Evolutionary conservation across 2,888 invertebrate genomes (phyloP), one percentile per base, ranked within the genome.

Genomic region (Leptinotarsa tumamoca): DNA sequence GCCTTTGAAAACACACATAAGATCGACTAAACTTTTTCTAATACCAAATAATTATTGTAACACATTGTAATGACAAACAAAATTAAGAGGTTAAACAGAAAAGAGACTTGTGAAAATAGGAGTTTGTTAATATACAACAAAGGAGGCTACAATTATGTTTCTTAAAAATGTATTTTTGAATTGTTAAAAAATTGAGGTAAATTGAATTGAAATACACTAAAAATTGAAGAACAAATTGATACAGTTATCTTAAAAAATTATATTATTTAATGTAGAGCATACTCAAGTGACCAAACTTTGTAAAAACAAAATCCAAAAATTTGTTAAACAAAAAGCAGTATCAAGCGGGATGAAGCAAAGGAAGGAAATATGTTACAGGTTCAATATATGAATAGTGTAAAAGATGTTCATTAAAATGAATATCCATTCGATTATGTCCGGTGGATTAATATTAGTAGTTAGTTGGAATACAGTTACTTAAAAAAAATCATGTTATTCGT

Each of bases 21-120:
- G 33, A 33, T 7, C 7, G 23, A 71, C 23, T 21, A 56, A 68
- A 3, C n/a, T 50, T 51, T 23, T 27, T 63, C 23, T 61, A 68
- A 50, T 49, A 72, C 50, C 10, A 43, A 75, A 58, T 49, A 54
- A 68, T 73, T 78, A 81, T 82, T 82, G 83, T 83, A 83, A 83
- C 81, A 83, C 82, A 72, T 77, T 81, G 81, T 82, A 83, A 83
- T 80, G 80, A 83, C 80, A 79, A 67, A 75, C 63, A 71, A 72
- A 67, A 75, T 23, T 13, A 0, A 61, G 13, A 23, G 27, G 15
- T 21, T 14, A 61, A 21, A 27, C 21, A 61, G 15, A 21, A 61
- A 27, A 15, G 21, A 23, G 43, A 13, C 43, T 10, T 43, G 43
- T 43, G 3, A 61, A 27, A 15, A 43, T 51, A n/a, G 15, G 23